Conservation (phyloP, 2,888 invertebrate species). For the Candidula unifasciata region DNA sequence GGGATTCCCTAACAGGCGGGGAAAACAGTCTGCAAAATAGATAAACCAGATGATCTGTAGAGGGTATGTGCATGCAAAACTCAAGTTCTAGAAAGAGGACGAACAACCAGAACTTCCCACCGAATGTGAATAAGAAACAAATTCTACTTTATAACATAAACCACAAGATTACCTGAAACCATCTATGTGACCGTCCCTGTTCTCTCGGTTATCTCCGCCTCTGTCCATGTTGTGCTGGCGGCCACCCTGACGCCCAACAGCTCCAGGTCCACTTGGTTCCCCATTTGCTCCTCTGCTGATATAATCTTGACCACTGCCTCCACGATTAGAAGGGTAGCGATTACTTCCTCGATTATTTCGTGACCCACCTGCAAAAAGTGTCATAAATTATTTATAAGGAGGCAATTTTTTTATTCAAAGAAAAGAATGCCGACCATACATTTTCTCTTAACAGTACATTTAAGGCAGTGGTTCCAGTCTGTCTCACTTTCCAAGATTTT, state of each 20-base stretch:
- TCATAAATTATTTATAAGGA: too few species aligned
- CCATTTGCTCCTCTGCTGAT: slow-evolving; percentile 43
- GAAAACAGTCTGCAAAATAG: too few species aligned
- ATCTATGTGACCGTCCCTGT: slow-evolving; percentile 41
- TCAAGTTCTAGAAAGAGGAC: too few species aligned
- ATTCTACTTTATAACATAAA: not conserved
- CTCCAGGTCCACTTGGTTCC: slow-evolving; percentile 29
- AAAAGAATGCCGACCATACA: too few species aligned
- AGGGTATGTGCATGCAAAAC: too few species aligned
- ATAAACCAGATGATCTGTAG: too few species aligned
- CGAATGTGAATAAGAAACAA: not conserved
- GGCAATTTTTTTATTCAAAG: too few species aligned
- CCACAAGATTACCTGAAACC: slow-evolving; percentile 34
- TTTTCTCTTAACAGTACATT: too few species aligned
- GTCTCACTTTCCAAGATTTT: too few species aligned
- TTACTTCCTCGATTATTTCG: slow-evolving; percentile 59
- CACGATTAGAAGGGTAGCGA: slow-evolving; percentile 61
- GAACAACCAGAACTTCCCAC: too few species aligned
- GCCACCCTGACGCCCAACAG: slow-evolving; percentile 44
- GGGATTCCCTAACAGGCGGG: too few species aligned
- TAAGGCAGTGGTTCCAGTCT: too few species aligned
- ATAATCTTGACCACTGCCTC: slow-evolving; percentile 50
- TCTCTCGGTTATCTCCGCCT: slow-evolving; percentile 43
- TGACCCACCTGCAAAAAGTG: slow-evolving; percentile 41
- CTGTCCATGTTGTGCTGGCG: slow-evolving; percentile 36